Evolutionary conservation across 2,888 invertebrate genomes (phyloP).

Genomic region (Galerucella nymphaeae): DNA sequence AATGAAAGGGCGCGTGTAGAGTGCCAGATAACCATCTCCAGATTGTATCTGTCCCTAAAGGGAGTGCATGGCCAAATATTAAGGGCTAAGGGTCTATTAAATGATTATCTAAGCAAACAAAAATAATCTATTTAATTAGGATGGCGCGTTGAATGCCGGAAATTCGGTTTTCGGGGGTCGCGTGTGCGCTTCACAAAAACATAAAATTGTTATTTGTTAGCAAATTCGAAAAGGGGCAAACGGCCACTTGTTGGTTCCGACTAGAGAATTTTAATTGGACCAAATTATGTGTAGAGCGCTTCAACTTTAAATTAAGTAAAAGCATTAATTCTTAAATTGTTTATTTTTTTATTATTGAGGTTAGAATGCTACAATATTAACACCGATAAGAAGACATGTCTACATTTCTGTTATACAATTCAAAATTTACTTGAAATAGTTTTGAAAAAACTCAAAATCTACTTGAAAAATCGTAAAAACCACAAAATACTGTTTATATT

Average conservation of each 20-base stretch:
- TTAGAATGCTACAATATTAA: not conserved
- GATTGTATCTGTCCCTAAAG: constrained; percentile 55
- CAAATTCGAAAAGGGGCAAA: constrained; percentile 40
- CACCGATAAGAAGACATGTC: no score
- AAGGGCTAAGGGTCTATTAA: constrained; percentile 64
- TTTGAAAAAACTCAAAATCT: no score
- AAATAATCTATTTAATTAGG: constrained; percentile 68
- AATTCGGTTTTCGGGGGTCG: constrained; percentile 60
- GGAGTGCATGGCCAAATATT: constrained; percentile 63
- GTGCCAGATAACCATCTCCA: constrained; percentile 52
- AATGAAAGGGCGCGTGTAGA: constrained; percentile 53
- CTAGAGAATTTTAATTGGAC: not conserved
- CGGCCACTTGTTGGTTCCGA: constrained; percentile 18
- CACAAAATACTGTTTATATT: no score
- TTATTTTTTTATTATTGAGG: not conserved
- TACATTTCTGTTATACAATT: no score
- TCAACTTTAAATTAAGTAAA: not conserved
- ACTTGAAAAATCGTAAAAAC: no score
- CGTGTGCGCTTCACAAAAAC: constrained; percentile 50
- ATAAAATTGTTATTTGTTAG: constrained; percentile 41
- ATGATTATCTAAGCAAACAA: constrained; percentile 68
- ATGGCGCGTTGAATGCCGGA: constrained; percentile 60
- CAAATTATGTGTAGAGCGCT: not conserved
- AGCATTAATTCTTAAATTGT: no score
- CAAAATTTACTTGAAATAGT: no score